These are phyloP conservation scores for Rissa tridactyla DNA, from an alignment of 2,113 vertebrate species.

Conservation along the genomic window DNA sequence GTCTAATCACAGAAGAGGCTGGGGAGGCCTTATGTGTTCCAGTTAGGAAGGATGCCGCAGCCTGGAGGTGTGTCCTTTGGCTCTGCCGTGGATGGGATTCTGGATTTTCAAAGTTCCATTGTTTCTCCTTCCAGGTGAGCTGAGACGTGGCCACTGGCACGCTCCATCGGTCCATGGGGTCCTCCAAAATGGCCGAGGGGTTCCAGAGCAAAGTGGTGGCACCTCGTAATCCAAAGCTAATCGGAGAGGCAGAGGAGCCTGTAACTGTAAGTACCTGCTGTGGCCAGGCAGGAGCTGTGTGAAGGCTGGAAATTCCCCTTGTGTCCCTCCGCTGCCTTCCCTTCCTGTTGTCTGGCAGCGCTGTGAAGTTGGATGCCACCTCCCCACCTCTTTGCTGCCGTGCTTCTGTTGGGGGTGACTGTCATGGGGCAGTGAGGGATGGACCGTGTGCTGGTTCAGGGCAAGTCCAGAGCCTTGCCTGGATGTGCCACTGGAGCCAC, in stretches of 20 bases:
- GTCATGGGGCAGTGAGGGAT: neutral
- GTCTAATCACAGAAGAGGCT: neutral
- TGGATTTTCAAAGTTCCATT: neutral
- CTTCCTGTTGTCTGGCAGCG: neutral
- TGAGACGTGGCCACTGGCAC: constrained; percentile 55
- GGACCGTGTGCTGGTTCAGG: neutral
- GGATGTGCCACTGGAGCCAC: neutral
- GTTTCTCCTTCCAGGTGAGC: constrained; percentile 48
- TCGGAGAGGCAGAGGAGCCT: constrained; percentile 39
- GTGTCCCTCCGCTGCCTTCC: neutral
- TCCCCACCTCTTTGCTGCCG: neutral
- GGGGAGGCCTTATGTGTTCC: neutral
- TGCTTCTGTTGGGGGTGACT: neutral
- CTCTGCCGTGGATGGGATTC: neutral
- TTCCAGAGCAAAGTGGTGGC: constrained; percentile 59
- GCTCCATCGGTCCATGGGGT: neutral
- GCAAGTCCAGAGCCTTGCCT: neutral
- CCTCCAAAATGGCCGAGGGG: constrained; percentile 28
- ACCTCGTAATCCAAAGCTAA: constrained; percentile 45
- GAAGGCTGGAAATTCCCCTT: neutral
- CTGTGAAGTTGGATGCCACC: neutral
- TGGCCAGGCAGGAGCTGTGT: neutral
- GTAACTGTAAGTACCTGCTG: constrained; percentile 51
- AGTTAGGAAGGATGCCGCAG: neutral
- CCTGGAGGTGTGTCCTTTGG: neutral